Evolutionary conservation across 2,113 vertebrate species (phyloP), one percentile per base, ranked within the genome.

Genomic region (Chaenogobius annularis): DNA sequence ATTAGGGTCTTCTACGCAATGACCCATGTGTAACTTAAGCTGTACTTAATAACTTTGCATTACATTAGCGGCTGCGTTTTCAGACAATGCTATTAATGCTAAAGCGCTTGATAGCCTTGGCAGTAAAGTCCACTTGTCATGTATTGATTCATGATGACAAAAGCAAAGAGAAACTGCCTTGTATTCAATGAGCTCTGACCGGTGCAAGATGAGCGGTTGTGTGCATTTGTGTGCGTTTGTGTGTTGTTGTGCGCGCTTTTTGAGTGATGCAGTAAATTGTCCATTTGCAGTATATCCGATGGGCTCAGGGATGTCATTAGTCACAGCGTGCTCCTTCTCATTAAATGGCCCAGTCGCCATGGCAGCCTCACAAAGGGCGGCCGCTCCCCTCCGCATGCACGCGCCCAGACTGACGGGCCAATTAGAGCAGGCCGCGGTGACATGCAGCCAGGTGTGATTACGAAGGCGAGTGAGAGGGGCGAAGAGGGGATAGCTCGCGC

Each of bases 251-350:
- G 74, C 44, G 5, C 72, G 78, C 76, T 61, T 89, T 40, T 84
- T 82, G 85, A 89, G 83, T 81, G 87, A 91, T 90, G 83, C 88
- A 86, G 85, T 82, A 89, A 87, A 92, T 92, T 90, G 89, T 90
- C 87, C 87, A 88, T 92, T 90, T 89, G 90, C 86, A 80, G 80
- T 87, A 81, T 87, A 91, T 93, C 90, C 85, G 89, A 90, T 91
- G 90, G 89, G 90, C 88, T 87, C 90, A 89, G 87, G 83, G 85
- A 88, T 92, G 92, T 90, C 91, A 93, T 93, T 92, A 93, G 91
- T 93, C 92, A 92, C 91, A 91, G 90, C 85, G 73, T 82, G 90
- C 87, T 91, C 88, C 40, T 80, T 87, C 90, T 91, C 91, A 92
- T 93, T 92, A 92, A 91, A 90, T 85, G 85, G 79, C 88, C 83